A percentile compares a stretch with the other conserved stretches of the same genome.
These are phyloP conservation scores for Trichogramma evanescens DNA, from an alignment of 2,888 invertebrate genomes.

Conservation along the genomic window DNA sequence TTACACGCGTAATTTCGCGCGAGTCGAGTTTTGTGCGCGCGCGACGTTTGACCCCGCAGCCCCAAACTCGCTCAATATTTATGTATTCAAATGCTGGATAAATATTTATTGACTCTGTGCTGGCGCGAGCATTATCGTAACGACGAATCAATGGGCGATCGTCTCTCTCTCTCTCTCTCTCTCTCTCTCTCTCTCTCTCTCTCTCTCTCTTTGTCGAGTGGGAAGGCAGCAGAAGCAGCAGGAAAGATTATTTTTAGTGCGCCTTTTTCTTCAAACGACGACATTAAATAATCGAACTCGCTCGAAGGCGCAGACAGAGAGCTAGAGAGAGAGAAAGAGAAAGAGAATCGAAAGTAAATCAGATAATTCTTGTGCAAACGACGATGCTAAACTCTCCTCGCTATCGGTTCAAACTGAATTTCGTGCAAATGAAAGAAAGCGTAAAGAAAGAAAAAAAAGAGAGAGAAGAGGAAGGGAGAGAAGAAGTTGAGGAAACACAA, in stretches of 20 bases:
- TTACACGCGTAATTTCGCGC: too few relatives aligned
- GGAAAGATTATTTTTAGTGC: too few relatives aligned
- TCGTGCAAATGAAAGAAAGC: neutral
- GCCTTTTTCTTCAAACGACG: neutral
- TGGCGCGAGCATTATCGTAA: conserved; percentile 8
- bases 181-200: too few relatives aligned
- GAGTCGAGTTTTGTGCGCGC: too few relatives aligned
- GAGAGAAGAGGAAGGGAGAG: neutral
- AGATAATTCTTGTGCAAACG: conserved; percentile 20
- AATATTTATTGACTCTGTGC: conserved; percentile 15
- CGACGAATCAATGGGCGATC: neutral
- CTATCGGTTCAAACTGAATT: neutral
- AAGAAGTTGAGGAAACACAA: too few relatives aligned
- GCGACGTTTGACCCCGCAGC: neutral
- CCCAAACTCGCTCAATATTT: conserved; percentile 7
- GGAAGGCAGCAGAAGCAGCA: too few relatives aligned
- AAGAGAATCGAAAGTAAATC: conserved; percentile 14
- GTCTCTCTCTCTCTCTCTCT: too few relatives aligned
- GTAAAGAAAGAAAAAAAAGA: conserved; percentile 11
- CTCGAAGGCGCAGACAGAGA: neutral
- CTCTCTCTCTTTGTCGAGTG: too few relatives aligned
- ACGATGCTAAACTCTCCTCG: neutral
- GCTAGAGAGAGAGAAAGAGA: neutral
- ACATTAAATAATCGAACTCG: too few relatives aligned
- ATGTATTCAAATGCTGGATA: conserved; percentile 4